Evolutionary conservation across 2,113 vertebrate species (phyloP).

Genomic region (Tupaia chinensis): DNA sequence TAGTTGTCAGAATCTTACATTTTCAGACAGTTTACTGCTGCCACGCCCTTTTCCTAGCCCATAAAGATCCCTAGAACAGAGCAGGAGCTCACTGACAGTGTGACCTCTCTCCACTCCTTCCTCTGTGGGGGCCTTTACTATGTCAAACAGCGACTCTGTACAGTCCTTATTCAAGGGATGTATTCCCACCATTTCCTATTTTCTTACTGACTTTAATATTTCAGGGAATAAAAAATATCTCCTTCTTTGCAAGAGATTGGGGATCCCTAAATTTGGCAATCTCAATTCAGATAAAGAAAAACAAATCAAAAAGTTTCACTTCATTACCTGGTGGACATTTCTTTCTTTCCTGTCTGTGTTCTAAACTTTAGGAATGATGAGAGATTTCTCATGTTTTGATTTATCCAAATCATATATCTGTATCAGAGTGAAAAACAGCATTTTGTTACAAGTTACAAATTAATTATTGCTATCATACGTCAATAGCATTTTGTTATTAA

Average conservation of each 20-base stretch:
- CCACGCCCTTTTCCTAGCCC: neutral
- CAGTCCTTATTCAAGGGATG: neutral
- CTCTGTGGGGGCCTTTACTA: neutral
- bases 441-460: neutral
- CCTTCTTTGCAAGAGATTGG: neutral
- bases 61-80: neutral
- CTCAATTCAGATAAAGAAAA: neutral
- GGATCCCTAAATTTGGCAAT: neutral
- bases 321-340: constrained; percentile 86
- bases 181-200: neutral
- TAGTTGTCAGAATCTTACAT: accelerated
- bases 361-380: constrained; percentile 69
- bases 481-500: neutral
- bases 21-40: neutral
- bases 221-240: neutral
- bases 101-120: neutral
- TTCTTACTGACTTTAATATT: neutral
- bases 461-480: neutral
- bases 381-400: constrained; percentile 85
- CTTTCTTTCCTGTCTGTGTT: constrained; percentile 81
- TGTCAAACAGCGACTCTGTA: accelerated
- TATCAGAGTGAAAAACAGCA: constrained; percentile 57
- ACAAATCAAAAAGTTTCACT: neutral
- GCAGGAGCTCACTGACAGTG: neutral
- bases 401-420: constrained; percentile 84